A percentile compares a stretch with the other conserved stretches of the same genome.
These are phyloP conservation scores for Centropristis striata DNA, from an alignment of 2,113 vertebrate species.

Conservation along the genomic window DNA sequence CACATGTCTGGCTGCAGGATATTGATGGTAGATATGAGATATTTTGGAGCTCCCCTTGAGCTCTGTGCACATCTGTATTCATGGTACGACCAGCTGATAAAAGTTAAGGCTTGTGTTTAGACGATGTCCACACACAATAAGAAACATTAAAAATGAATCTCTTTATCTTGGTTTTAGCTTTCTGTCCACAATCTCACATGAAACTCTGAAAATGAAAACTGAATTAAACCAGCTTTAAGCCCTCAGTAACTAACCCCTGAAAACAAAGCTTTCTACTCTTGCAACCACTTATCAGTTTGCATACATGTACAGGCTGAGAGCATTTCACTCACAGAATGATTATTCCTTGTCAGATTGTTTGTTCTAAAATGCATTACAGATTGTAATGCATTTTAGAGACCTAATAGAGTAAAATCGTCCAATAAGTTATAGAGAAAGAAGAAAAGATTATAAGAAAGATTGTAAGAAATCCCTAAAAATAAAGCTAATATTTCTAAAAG, in stretches of 20 bases:
- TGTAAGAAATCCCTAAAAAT: no score
- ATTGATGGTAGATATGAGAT: slow-evolving; percentile 1
- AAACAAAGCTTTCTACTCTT: neutral
- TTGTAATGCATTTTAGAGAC: no score
- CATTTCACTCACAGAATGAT: neutral
- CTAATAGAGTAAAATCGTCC: no score
- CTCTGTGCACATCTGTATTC: neutral
- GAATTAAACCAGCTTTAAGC: neutral
- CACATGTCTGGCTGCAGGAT: neutral
- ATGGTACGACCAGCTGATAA: neutral
- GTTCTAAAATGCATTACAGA: no score
- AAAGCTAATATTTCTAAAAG: no score
- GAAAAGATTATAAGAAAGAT: no score
- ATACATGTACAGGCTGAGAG: neutral
- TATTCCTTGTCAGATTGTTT: no score
- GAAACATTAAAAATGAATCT: no score
- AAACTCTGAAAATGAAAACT: neutral
- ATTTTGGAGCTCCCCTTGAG: neutral
- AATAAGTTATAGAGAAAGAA: no score
- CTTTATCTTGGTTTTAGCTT: neutral
- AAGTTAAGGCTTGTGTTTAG: neutral
- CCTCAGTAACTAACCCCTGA: neutral
- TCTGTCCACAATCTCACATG: no score
- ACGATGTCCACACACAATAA: neutral
- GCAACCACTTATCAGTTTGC: neutral